Evolutionary conservation across 1,140 invertebrate genomes (phyloP).

Genomic region (Metopolophium dirhodum): DNA sequence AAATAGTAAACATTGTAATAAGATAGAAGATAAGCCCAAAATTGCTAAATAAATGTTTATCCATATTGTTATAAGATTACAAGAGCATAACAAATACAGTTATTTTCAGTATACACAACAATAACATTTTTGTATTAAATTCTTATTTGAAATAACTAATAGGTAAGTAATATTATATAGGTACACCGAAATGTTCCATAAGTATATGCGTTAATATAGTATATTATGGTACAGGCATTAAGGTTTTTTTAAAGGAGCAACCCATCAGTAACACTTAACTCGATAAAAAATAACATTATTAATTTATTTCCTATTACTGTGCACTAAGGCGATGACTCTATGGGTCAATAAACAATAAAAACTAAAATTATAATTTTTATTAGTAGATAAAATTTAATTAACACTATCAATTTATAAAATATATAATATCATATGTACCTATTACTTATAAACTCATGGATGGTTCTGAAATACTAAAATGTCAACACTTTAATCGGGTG

Average conservation of each 20-base stretch:
- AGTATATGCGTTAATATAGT: background rate
- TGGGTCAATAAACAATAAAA: background rate
- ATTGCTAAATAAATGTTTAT: too few species aligned
- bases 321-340: background rate
- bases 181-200: background rate
- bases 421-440: too few species aligned
- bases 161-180: background rate
- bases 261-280: background rate
- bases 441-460: background rate
- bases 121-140: too few species aligned
- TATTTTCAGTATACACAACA: too few species aligned
- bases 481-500: background rate
- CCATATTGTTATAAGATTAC: too few species aligned
- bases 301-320: background rate
- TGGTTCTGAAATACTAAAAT: background rate
- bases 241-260: background rate
- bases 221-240: background rate
- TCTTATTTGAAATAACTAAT: background rate
- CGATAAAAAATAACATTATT: background rate
- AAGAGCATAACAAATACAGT: too few species aligned
- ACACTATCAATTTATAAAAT: background rate
- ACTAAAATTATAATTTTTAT: background rate
- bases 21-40: too few species aligned
- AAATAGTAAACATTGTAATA: too few species aligned
- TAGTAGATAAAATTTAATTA: background rate